Conservation (phyloP, 1,140 invertebrate species). For the Protaetia brevitarsis region DNA sequence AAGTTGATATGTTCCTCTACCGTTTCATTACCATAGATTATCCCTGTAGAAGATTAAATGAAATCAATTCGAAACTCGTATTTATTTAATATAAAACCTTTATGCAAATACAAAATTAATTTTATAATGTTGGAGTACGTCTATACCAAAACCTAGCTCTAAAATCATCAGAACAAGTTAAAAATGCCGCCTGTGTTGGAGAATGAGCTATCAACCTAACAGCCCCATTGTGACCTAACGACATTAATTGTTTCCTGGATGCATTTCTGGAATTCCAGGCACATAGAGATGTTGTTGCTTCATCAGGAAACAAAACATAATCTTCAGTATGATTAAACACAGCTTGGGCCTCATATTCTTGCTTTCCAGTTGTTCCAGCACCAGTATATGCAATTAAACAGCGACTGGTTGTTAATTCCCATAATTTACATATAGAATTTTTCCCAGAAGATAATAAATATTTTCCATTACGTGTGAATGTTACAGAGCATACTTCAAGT, state of each 20-base stretch:
- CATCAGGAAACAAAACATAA: constrained; percentile 97
- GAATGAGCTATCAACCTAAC: constrained; percentile 93
- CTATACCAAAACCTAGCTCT: constrained; percentile 95
- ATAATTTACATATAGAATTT: constrained; percentile 95
- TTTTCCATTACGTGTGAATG: constrained; percentile 96
- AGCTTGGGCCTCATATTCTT: constrained; percentile 90
- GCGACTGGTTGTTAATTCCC: constrained; percentile 95
- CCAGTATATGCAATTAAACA: constrained; percentile 93
- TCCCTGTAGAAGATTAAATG: no score
- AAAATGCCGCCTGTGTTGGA: constrained; percentile 87
- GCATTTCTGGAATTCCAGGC: constrained; percentile 99
- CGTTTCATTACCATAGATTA: no score
- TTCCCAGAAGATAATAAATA: constrained; percentile 94
- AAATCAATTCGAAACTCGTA: background rate
- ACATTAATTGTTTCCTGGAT: constrained; percentile 86
- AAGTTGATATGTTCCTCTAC: no score
- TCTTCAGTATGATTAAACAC: constrained; percentile 99
- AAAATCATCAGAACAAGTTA: constrained; percentile 98
- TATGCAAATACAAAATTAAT: background rate
- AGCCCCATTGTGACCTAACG: constrained; percentile 92
- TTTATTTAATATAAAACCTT: background rate
- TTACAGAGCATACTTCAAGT: constrained; percentile 88
- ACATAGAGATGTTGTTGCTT: constrained; percentile 95
- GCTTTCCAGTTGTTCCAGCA: constrained; percentile 93
- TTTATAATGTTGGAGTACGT: constrained; percentile 58